These are phyloP conservation scores for Drosophila subpulchrella DNA, from an alignment of 1,140 invertebrate genomes.

Conservation along the genomic window DNA sequence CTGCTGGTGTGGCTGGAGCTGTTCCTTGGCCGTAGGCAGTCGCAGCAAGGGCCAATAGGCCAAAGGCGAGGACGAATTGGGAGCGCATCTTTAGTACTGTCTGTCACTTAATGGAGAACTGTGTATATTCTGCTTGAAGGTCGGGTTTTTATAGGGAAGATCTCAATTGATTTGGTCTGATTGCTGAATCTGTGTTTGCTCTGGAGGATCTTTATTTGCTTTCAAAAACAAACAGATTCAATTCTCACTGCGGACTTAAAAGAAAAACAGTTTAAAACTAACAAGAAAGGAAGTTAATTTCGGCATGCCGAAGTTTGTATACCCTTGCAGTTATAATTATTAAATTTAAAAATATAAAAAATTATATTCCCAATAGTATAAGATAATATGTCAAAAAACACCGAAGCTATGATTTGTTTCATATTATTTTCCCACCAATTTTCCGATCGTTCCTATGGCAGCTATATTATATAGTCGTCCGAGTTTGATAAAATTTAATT, in stretches of 20 bases:
- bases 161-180: background rate
- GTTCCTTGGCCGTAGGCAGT: background rate
- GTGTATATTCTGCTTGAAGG: background rate
- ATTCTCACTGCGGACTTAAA: background rate
- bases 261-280: no score
- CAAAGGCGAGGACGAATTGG: background rate
- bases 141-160: background rate
- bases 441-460: no score
- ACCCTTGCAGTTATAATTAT: no score
- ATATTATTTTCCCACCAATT: no score
- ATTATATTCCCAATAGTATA: no score
- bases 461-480: no score
- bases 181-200: slow-evolving; percentile 4
- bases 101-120: background rate
- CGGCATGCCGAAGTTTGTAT: no score
- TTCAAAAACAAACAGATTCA: background rate
- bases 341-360: no score
- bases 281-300: no score
- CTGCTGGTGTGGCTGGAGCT: background rate
- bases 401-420: no score
- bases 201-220: background rate
- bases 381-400: no score
- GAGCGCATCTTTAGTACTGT: background rate
- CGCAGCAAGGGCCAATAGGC: background rate
- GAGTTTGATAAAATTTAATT: no score